Percentiles rank a stretch among this genome's conserved stretches.
Conservation (phyloP, 2,797 vertebrate species). For the Amazona finschi region DNA sequence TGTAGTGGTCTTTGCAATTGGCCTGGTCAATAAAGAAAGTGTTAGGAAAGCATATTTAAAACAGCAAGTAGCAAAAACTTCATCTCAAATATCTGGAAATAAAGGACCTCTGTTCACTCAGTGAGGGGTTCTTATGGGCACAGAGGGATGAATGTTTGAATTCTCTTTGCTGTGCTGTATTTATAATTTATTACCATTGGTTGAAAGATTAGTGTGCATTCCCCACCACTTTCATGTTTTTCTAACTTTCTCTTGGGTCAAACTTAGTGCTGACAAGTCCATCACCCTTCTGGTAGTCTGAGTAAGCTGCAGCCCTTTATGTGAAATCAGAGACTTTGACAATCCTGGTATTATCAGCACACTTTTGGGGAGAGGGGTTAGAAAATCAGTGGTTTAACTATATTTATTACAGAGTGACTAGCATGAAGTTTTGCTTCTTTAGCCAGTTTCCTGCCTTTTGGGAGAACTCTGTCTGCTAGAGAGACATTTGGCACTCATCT, state of each 20-base stretch:
- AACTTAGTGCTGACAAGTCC: neutral
- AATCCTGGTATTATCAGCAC: neutral
- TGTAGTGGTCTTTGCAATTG: neutral
- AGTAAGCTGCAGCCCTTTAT: neutral
- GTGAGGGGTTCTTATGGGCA: neutral
- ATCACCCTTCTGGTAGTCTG: neutral
- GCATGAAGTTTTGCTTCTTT: neutral
- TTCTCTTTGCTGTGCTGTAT: conserved; percentile 69
- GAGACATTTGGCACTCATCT: neutral
- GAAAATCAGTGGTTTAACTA: neutral
- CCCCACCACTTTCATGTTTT: neutral
- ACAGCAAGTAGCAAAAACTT: conserved; percentile 64
- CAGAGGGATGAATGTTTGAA: conserved; percentile 48
- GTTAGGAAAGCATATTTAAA: neutral
- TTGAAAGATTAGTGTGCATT: conserved; percentile 62
- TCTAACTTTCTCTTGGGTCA: neutral
- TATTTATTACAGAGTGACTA: neutral
- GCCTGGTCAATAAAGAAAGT: neutral
- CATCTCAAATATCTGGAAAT: conserved; percentile 49
- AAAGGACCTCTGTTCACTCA: conserved; percentile 73
- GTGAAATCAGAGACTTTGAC: neutral
- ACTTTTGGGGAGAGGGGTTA: neutral
- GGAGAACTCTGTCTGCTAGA: neutral
- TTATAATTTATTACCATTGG: conserved; percentile 73
- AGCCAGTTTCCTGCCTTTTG: neutral